Base-by-base conservation (phyloP, 2,888 invertebrate species). In the Ectobius pallidus region DNA sequence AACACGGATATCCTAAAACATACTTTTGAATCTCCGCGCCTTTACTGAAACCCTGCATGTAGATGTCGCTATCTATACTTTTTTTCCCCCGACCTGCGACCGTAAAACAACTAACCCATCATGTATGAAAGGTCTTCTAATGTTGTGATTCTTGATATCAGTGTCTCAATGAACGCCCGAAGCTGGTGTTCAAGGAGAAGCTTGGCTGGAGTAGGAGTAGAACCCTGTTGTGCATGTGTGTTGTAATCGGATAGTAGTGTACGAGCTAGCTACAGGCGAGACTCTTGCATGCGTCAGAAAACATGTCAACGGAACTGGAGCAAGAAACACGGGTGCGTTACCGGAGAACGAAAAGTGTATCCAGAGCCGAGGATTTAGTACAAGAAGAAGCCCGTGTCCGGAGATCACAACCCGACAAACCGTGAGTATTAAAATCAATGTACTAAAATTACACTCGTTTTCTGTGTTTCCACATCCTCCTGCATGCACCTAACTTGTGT, bases 321-420 rank as follows among this genome's bases (percentile, higher is more conserved):
- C 68, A 71, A 25, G 73, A 69, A 34, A 73, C 44, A 6, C 46
- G 73, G 20, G 67, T 82, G 69, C 87, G 92, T 42, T 87, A 88
- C 78, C 86, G 93, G 79, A 87, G 95, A 79, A 90, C 94, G 3
- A 93, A 93, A 81, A 95, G 95, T 85, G 94, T 93, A 42, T 93
- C 95, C 6, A 88, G 92, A 75, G 95, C 95, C 32, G 95, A 96
- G 83, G 93, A 95, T 84, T 94, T 95, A 75, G 89, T 91, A 76
- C 91, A 91, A 79, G 90, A 92, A 77, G 95, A 95, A 83, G 88
- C 90, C 78, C 91, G 91, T 83, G 90, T 90, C 63, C 87, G 96
- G 76, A 90, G 88, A 82, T 88, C 88, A 25, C 95, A 96, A 80
- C 91, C 92, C 18, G 96, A 96, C 85, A 92, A 91, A 85, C 94